Evolutionary conservation across 2,888 invertebrate genomes (phyloP).

Genomic region (Patella depressa): DNA sequence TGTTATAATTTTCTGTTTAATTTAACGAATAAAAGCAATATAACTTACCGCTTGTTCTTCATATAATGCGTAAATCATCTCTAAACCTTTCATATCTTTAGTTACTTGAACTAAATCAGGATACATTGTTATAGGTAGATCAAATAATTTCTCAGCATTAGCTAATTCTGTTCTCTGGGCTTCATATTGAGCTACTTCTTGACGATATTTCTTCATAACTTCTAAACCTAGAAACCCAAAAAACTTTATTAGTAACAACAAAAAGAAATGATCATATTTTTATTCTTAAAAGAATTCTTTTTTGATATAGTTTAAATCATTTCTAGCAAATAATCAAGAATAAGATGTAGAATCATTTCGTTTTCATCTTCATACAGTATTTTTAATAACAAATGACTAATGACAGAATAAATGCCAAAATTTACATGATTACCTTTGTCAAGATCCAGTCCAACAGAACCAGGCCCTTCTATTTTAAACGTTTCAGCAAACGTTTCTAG

Average conservation of each 20-base stretch:
- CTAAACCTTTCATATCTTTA: conserved; percentile 76
- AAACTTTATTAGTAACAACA: not conserved
- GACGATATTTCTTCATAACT: conserved; percentile 76
- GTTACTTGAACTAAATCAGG: conserved; percentile 77
- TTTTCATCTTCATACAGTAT: not conserved
- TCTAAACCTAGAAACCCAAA: conserved; percentile 59
- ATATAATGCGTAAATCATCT: conserved; percentile 83
- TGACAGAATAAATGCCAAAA: too few species aligned
- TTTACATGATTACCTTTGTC: conserved; percentile 76
- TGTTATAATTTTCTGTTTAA: too few species aligned
- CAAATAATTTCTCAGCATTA: conserved; percentile 88
- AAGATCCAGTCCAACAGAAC: conserved; percentile 83
- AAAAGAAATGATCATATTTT: not conserved
- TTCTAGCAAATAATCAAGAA: conserved; percentile 23
- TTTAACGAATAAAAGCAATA: too few species aligned
- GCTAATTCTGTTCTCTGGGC: conserved; percentile 76
- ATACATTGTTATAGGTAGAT: conserved; percentile 88
- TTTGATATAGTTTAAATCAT: not conserved
- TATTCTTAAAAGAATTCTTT: not conserved
- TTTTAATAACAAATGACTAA: too few species aligned
- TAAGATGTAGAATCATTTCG: not conserved
- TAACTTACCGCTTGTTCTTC: conserved; percentile 78
- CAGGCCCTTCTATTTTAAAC: conserved; percentile 85
- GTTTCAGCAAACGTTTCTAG: conserved; percentile 80
- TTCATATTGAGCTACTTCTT: conserved; percentile 80